Conservation (phyloP, 2,888 invertebrate species). For the Parascotia fuliginaria region DNA sequence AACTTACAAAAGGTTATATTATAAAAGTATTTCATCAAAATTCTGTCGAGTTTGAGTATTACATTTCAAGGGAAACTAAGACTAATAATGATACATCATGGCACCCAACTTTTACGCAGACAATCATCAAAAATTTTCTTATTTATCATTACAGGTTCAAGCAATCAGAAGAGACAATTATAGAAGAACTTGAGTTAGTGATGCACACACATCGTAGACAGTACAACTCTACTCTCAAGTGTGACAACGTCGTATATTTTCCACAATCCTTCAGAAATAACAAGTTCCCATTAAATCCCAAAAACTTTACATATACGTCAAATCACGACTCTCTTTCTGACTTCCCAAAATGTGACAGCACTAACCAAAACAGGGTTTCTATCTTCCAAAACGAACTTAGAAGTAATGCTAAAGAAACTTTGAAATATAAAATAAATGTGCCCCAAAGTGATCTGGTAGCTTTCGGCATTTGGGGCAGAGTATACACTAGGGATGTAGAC, state of each 20-base stretch:
- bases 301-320: slow-evolving; percentile 53
- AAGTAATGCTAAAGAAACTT: slow-evolving; percentile 35
- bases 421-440: slow-evolving; percentile 57
- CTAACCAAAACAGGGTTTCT: slow-evolving; percentile 15
- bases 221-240: slow-evolving; percentile 63
- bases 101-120: too few species aligned
- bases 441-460: slow-evolving; percentile 74
- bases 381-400: slow-evolving; percentile 25
- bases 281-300: slow-evolving; percentile 75
- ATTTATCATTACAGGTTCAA: too few species aligned
- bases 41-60: too few species aligned
- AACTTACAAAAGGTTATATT: too few species aligned
- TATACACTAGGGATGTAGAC: slow-evolving; percentile 78
- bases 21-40: too few species aligned
- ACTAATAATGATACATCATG: too few species aligned
- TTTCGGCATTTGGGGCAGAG: slow-evolving; percentile 78
- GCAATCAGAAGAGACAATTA: slow-evolving; percentile 62
- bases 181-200: slow-evolving; percentile 75
- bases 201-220: slow-evolving; percentile 68
- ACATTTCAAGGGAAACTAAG: too few species aligned
- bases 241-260: slow-evolving; percentile 74
- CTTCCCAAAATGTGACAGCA: slow-evolving; percentile 13
- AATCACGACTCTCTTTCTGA: slow-evolving; percentile 11
- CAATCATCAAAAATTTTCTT: too few species aligned
- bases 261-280: slow-evolving; percentile 79